phyloP scores from a whole-genome alignment of 2,113 vertebrate genomes.

The Leptodactylus fuscus region DNA sequence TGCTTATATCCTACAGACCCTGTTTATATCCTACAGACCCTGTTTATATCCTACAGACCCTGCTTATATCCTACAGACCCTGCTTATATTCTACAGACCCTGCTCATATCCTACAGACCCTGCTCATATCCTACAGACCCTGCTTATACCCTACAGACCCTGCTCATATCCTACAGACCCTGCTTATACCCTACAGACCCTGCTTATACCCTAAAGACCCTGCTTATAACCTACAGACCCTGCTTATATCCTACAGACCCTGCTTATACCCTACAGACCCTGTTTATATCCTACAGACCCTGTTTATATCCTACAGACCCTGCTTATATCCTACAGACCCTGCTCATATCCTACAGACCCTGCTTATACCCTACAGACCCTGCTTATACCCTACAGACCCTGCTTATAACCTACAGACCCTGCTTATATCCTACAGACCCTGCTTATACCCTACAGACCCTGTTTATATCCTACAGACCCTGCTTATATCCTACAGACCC shows the following conservation, averaged over 20 bases:
- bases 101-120: constrained; percentile 63
- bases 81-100: too few relatives aligned
- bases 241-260: constrained; percentile 63
- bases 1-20: constrained; percentile 68
- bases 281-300: constrained; percentile 68
- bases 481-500: not conserved
- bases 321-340: constrained; percentile 63
- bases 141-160: constrained; percentile 68
- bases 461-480: constrained; percentile 68
- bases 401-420: not conserved
- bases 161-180: not conserved
- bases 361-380: not conserved
- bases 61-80: not conserved
- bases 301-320: constrained; percentile 63
- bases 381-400: constrained; percentile 68
- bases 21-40: not conserved
- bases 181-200: constrained; percentile 68
- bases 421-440: constrained; percentile 68
- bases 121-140: not conserved
- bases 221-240: constrained; percentile 68
- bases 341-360: constrained; percentile 63
- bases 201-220: not conserved
- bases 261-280: not conserved
- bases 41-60: constrained; percentile 68
- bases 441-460: not conserved